Percentiles rank a stretch among this genome's conserved stretches.
Conservation (phyloP, 1,140 invertebrate species). For the Drosophila albomicans region DNA sequence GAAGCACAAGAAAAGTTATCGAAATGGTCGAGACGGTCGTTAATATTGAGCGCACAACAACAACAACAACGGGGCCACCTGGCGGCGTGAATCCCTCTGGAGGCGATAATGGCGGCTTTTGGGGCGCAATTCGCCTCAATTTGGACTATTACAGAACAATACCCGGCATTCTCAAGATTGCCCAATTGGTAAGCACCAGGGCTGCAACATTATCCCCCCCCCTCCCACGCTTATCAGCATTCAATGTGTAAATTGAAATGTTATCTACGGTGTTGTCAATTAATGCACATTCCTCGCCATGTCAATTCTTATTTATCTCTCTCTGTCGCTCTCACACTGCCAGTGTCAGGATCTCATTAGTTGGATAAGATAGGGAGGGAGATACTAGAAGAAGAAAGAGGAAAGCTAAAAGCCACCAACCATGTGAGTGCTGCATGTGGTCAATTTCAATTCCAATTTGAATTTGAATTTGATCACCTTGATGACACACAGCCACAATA, state of each 20-base stretch:
- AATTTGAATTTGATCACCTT: slow-evolving; percentile 25
- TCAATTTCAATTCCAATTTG: slow-evolving; percentile 9
- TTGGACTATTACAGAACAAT: slow-evolving; percentile 87
- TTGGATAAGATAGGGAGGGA: slow-evolving; percentile 64
- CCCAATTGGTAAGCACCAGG: slow-evolving; percentile 87
- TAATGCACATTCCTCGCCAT: slow-evolving; percentile 35
- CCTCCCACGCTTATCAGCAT: slow-evolving; percentile 17
- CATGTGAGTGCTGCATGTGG: slow-evolving; percentile 65
- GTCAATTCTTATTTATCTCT: slow-evolving; percentile 18
- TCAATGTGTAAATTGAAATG: slow-evolving; percentile 44
- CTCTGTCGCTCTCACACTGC: not conserved
- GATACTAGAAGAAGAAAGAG: slow-evolving; percentile 8
- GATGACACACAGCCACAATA: slow-evolving; percentile 2
- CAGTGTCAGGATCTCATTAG: slow-evolving; percentile 68
- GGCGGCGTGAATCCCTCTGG: slow-evolving; percentile 77
- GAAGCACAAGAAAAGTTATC: slow-evolving; percentile 23
- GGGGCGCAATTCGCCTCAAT: slow-evolving; percentile 86
- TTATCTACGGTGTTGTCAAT: slow-evolving; percentile 60
- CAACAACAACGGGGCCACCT: slow-evolving; percentile 86
- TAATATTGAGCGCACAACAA: slow-evolving; percentile 87
- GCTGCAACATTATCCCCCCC: not conserved
- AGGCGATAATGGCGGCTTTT: slow-evolving; percentile 85
- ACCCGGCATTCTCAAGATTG: slow-evolving; percentile 87
- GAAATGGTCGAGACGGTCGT: slow-evolving; percentile 90
- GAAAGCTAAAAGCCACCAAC: not conserved